These are phyloP conservation scores for Corythoichthys haematopterus DNA, from an alignment of 2,113 vertebrate species.

Conservation along the genomic window DNA sequence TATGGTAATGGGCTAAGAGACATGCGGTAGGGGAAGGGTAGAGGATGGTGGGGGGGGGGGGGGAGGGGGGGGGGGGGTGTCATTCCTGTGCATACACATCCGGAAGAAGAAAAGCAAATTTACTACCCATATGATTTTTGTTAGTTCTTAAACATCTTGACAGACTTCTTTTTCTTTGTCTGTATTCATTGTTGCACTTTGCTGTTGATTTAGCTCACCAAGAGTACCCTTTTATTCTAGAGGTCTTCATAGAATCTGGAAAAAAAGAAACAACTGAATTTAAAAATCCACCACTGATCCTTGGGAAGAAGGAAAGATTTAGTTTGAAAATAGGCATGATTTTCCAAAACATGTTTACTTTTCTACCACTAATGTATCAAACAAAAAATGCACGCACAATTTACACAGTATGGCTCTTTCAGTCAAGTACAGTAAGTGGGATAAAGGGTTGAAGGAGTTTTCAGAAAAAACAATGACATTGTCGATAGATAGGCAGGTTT, in stretches of 20 bases:
- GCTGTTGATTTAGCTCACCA: too few relatives aligned
- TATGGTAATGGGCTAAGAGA: too few relatives aligned
- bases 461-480: conserved; percentile 16
- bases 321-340: conserved; percentile 10
- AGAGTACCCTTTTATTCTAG: too few relatives aligned
- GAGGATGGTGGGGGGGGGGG: too few relatives aligned
- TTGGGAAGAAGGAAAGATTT: neutral
- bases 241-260: too few relatives aligned
- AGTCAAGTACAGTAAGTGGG: conserved; percentile 32
- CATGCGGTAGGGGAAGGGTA: too few relatives aligned
- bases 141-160: neutral
- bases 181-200: neutral
- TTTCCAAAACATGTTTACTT: conserved; percentile 21
- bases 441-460: conserved; percentile 21
- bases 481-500: conserved; percentile 3
- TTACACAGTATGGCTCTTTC: conserved; percentile 21
- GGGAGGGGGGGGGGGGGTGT: too few relatives aligned
- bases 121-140: too few relatives aligned
- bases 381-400: conserved; percentile 42
- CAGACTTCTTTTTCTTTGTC: neutral
- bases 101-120: too few relatives aligned
- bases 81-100: too few relatives aligned
- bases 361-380: conserved; percentile 32
- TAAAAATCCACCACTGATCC: neutral
- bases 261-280: too few relatives aligned